Evolutionary conservation across 2,888 invertebrate genomes (phyloP).

Genomic region (Eupithecia dodoneata): DNA sequence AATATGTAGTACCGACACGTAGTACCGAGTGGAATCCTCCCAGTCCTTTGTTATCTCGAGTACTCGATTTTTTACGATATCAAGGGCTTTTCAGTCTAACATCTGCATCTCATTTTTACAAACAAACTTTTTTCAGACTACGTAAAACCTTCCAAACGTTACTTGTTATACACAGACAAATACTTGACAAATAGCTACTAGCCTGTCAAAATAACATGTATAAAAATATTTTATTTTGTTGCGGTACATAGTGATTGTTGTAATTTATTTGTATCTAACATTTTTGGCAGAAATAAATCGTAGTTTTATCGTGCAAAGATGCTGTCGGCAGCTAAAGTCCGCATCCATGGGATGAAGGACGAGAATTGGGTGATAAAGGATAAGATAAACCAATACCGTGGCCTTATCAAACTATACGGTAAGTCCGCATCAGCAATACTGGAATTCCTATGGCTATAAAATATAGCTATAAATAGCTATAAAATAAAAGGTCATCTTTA

Average conservation of each 20-base stretch:
- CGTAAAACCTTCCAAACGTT: not conserved
- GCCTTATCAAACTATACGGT: slow-evolving; percentile 87
- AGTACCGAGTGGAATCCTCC: not conserved
- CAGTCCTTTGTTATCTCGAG: not conserved
- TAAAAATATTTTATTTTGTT: not conserved
- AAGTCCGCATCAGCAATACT: slow-evolving; percentile 46
- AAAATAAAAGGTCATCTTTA: not conserved
- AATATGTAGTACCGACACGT: no score
- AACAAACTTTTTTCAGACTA: not conserved
- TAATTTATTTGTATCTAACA: not conserved
- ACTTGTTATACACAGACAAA: not conserved
- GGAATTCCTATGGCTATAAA: not conserved
- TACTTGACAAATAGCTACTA: not conserved
- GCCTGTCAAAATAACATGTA: not conserved
- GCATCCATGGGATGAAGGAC: slow-evolving; percentile 86
- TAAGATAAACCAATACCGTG: slow-evolving; percentile 87
- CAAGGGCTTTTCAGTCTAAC: not conserved
- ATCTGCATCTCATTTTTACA: not conserved
- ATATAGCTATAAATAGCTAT: no score
- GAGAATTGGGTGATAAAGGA: slow-evolving; percentile 87
- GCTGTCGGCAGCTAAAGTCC: slow-evolving; percentile 84
- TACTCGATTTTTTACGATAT: not conserved
- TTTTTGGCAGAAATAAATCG: not conserved
- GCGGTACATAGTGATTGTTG: not conserved
- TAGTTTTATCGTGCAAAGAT: slow-evolving; percentile 53